These are phyloP conservation scores for Chrysolina americana DNA, from an alignment of 2,888 invertebrate species.

Conservation along the genomic window DNA sequence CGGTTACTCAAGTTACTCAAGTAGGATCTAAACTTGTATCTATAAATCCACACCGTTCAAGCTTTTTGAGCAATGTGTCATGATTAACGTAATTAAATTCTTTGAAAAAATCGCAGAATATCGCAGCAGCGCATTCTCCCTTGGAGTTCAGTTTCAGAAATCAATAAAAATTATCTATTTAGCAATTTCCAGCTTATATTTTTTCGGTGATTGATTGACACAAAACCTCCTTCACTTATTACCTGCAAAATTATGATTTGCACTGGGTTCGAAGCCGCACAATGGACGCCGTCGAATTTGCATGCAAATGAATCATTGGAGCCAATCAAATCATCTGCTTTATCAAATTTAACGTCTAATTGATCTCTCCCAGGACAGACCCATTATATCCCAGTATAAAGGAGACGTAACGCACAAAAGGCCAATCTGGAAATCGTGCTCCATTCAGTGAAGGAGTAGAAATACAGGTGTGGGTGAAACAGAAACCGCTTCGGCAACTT, in stretches of 20 bases:
- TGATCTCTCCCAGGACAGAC: neutral
- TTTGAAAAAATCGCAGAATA: no score
- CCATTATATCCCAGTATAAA: neutral
- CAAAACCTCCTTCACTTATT: neutral
- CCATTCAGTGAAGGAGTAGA: neutral
- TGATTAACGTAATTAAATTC: no score
- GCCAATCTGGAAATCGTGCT: neutral
- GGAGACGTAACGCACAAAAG: neutral
- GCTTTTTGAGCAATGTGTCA: no score
- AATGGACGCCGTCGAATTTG: neutral
- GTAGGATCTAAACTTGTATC: no score
- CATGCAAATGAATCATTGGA: neutral
- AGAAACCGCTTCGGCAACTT: neutral
- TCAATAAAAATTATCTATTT: no score
- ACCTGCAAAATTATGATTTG: neutral
- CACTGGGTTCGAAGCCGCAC: neutral
- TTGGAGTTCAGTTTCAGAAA: no score
- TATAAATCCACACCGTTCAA: no score
- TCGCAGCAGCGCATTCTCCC: no score
- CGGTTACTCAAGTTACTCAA: no score
- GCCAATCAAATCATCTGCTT: neutral
- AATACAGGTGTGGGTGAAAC: neutral
- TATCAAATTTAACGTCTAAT: neutral
- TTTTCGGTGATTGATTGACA: no score
- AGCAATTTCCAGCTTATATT: no score